Evolutionary conservation across 2,888 invertebrate genomes (phyloP).

Genomic region (Brenthis daphne): DNA sequence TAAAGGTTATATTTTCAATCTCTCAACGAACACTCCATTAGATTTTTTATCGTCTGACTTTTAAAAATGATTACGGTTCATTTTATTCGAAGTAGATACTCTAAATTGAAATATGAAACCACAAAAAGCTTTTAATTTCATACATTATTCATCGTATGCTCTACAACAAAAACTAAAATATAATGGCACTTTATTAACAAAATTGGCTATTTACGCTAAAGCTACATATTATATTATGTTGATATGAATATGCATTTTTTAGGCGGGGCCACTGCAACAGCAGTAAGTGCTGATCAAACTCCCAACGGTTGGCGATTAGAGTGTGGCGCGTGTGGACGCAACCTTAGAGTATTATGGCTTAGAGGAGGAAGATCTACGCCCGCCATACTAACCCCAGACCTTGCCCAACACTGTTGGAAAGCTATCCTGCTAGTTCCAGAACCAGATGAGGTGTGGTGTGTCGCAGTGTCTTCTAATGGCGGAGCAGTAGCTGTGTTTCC

Average conservation of each 20-base stretch:
- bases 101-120: no score
- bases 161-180: no score
- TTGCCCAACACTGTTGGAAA: conserved; percentile 71
- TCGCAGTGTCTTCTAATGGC: conserved; percentile 54
- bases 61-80: no score
- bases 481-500: conserved; percentile 65
- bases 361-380: conserved; percentile 43
- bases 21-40: no score
- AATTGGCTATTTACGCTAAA: no score
- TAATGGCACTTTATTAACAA: no score
- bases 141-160: no score
- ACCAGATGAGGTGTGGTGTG: conserved; percentile 72
- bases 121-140: no score
- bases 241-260: conserved; percentile 3
- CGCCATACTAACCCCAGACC: conserved; percentile 57
- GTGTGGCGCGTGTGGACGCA: conserved; percentile 71
- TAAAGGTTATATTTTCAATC: no score
- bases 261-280: conserved; percentile 70
- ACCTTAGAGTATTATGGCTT: conserved; percentile 56
- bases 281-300: conserved; percentile 57
- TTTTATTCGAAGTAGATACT: no score
- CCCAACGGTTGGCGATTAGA: conserved; percentile 68
- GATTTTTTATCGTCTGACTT: no score
- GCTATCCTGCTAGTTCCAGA: conserved; percentile 62
- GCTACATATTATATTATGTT: background rate